phyloP scores from a whole-genome alignment of 2,113 vertebrate genomes.

The Emydocephalus ijimae region DNA sequence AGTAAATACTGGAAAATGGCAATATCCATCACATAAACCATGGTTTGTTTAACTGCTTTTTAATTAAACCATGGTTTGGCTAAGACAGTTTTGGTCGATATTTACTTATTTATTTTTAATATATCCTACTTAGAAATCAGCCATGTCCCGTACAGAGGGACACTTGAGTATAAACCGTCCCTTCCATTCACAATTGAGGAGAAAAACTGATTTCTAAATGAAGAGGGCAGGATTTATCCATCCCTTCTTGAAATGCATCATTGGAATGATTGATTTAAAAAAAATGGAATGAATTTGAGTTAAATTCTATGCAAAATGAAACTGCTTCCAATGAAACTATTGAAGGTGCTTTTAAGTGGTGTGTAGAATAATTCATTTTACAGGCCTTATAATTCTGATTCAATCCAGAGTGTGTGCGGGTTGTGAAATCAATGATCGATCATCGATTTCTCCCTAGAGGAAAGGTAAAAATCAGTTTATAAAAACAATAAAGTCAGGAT shows the following conservation, averaged over 20 bases:
- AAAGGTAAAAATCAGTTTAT: not conserved
- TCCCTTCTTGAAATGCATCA: not conserved
- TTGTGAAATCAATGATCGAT: not conserved
- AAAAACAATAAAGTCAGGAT: not conserved
- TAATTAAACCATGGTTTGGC: not conserved
- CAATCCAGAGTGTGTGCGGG: not conserved
- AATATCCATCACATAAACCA: not conserved
- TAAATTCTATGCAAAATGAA: not conserved
- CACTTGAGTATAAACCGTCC: not conserved
- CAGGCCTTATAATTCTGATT: not conserved
- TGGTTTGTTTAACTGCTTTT: not conserved
- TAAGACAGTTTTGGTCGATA: not conserved
- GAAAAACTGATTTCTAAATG: not conserved
- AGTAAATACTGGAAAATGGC: not conserved
- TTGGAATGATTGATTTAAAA: not conserved
- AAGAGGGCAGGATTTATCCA: not conserved
- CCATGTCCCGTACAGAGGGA: not conserved
- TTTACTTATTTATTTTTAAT: not conserved
- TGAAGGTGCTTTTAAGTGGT: too few relatives aligned
- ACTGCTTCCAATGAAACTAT: not conserved
- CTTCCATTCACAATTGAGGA: not conserved
- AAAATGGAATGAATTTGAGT: too few relatives aligned
- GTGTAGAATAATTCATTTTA: not conserved
- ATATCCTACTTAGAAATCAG: not conserved
- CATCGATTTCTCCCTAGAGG: not conserved